phyloP scores from a whole-genome alignment of 2,888 invertebrate species.

The Microctonus hyperodae region DNA sequence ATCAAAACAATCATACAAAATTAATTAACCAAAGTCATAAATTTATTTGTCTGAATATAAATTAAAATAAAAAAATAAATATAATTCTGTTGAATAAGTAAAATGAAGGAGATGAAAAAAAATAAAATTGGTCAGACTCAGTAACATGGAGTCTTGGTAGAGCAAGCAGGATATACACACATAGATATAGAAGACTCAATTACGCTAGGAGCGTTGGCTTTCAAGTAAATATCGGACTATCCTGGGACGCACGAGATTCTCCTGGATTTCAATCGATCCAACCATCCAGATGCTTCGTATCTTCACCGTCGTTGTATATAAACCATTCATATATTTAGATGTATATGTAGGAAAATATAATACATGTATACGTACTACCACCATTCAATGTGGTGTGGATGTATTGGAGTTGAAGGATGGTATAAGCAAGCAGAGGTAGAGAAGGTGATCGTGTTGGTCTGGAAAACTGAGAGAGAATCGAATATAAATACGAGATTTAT shows the following conservation, averaged over 20 bases:
- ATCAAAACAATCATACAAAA: too few species aligned
- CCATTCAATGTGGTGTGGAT: background rate
- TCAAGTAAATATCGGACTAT: slow-evolving; percentile 31
- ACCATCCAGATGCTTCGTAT: slow-evolving; percentile 3
- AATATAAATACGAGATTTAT: slow-evolving; percentile 7
- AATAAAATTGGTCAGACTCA: background rate
- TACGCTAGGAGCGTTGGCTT: slow-evolving; percentile 19
- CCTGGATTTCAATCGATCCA: slow-evolving; percentile 28
- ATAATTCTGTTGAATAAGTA: background rate
- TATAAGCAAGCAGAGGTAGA: slow-evolving; percentile 1
- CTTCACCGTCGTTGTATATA: background rate
- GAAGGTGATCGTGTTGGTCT: too few species aligned
- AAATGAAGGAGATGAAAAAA: background rate
- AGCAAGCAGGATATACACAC: too few species aligned
- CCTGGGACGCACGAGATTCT: slow-evolving; percentile 18
- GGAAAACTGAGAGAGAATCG: background rate
- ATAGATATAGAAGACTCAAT: slow-evolving; percentile 28
- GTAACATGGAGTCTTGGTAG: too few species aligned
- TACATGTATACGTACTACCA: too few species aligned
- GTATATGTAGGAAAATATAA: too few species aligned
- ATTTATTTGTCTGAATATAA: too few species aligned
- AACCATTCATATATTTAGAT: background rate
- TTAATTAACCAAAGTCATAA: too few species aligned
- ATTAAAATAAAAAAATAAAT: too few species aligned
- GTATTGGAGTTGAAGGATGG: background rate